Conservation (phyloP, 2,797 vertebrate species). For the Podargus strigoides region DNA sequence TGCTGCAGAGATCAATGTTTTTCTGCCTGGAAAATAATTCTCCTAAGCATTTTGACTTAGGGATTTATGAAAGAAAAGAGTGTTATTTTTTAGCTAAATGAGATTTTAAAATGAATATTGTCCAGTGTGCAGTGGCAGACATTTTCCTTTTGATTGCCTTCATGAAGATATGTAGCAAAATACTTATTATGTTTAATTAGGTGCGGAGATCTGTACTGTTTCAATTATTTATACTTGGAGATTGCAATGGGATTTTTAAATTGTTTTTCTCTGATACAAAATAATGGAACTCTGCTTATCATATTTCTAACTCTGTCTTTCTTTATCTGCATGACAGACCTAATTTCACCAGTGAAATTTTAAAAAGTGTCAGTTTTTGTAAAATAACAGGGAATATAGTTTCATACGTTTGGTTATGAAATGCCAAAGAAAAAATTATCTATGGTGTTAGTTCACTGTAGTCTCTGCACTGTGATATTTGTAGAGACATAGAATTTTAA, state of each 20-base stretch:
- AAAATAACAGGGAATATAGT: background rate
- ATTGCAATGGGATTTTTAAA: slow-evolving; percentile 20
- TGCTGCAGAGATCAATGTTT: background rate
- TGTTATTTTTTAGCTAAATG: slow-evolving; percentile 13
- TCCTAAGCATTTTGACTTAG: background rate
- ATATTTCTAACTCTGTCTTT: background rate
- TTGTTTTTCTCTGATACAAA: slow-evolving; percentile 9
- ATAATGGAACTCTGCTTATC: background rate
- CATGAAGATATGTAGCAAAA: slow-evolving; percentile 1
- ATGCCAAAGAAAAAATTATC: background rate
- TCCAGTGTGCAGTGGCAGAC: background rate
- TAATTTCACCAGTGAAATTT: background rate
- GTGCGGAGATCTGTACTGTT: background rate
- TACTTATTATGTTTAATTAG: slow-evolving; percentile 35
- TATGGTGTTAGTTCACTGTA: background rate
- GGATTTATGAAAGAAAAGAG: background rate
- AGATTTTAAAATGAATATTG: background rate
- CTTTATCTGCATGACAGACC: background rate
- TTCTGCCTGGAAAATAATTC: background rate
- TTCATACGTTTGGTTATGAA: background rate
- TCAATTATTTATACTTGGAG: slow-evolving; percentile 36
- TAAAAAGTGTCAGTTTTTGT: background rate
- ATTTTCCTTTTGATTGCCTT: slow-evolving; percentile 32
- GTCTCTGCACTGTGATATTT: background rate
- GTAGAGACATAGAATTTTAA: background rate